Evolutionary conservation across 1,140 invertebrate species (phyloP).

Genomic region (Lordiphosa clarofinis): DNA sequence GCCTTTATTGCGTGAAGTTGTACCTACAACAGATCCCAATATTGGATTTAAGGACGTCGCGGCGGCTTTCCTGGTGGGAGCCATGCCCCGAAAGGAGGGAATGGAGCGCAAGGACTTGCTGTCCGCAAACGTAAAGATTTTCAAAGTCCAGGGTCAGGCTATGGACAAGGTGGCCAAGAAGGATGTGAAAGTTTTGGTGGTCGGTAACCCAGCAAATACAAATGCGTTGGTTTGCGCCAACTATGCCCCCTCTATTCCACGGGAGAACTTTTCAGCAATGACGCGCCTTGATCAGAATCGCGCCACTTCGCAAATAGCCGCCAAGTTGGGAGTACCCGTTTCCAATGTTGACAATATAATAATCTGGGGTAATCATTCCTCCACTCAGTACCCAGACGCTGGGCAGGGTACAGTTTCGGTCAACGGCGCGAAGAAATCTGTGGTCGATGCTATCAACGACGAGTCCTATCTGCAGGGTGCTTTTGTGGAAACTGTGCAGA

Average conservation of each 20-base stretch:
- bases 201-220: slow-evolving; percentile 99
- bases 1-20: slow-evolving; percentile 91
- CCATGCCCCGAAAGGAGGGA: slow-evolving; percentile 98
- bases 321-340: slow-evolving; percentile 85
- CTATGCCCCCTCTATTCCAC: slow-evolving; percentile 98
- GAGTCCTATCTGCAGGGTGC: slow-evolving; percentile 85
- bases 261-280: slow-evolving; percentile 98
- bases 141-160: slow-evolving; percentile 96
- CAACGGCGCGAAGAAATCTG: slow-evolving; percentile 81
- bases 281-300: slow-evolving; percentile 99
- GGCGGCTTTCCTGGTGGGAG: slow-evolving; percentile 98
- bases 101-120: slow-evolving; percentile 99
- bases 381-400: slow-evolving; percentile 98
- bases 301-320: slow-evolving; percentile 91
- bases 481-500: slow-evolving; percentile 97
- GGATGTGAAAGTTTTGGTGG: slow-evolving; percentile 96
- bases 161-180: slow-evolving; percentile 96
- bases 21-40: slow-evolving; percentile 92
- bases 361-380: slow-evolving; percentile 99
- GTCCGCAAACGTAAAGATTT: slow-evolving; percentile 99
- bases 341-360: slow-evolving; percentile 93
- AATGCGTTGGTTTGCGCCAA: slow-evolving; percentile 98
- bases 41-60: slow-evolving; percentile 97
- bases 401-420: slow-evolving; percentile 88
- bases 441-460: slow-evolving; percentile 90